Evolutionary conservation across 1,140 invertebrate genomes (phyloP).

Genomic region (Panulirus ornatus): DNA sequence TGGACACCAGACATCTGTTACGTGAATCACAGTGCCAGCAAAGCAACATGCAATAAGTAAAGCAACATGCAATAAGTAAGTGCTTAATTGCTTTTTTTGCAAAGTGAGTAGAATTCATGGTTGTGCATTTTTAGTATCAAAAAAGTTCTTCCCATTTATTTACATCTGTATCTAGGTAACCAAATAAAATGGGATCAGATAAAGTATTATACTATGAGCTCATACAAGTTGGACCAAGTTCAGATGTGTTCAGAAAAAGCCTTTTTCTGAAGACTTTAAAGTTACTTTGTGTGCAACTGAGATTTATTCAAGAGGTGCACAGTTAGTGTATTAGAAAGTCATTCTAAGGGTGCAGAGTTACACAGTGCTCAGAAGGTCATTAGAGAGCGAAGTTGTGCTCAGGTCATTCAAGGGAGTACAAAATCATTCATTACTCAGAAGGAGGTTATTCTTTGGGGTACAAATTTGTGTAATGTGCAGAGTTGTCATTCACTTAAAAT

Average conservation of each 20-base stretch:
- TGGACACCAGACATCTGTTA: slow-evolving; percentile 43
- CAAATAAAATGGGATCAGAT: neutral
- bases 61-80: slow-evolving; percentile 26
- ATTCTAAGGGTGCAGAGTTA: slow-evolving; percentile 2
- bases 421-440: slow-evolving; percentile 33
- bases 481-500: neutral
- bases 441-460: slow-evolving; percentile 6
- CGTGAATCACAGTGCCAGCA: slow-evolving; percentile 66
- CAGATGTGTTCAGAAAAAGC: slow-evolving; percentile 48
- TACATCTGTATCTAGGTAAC: slow-evolving; percentile 29
- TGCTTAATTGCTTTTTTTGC: slow-evolving; percentile 66
- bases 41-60: slow-evolving; percentile 64
- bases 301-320: slow-evolving; percentile 1
- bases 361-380: slow-evolving; percentile 14
- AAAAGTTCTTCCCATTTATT: slow-evolving; percentile 26
- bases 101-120: slow-evolving; percentile 59
- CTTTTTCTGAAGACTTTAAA: slow-evolving; percentile 15
- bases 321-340: neutral
- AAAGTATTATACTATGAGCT: slow-evolving; percentile 21
- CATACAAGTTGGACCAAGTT: slow-evolving; percentile 34
- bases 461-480: neutral
- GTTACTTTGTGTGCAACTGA: neutral
- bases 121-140: slow-evolving; percentile 58
- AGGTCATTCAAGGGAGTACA: slow-evolving; percentile 43
- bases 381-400: slow-evolving; percentile 16